Evolutionary conservation across 2,888 invertebrate genomes (phyloP).

Genomic region (Tetramorium bicarinatum): DNA sequence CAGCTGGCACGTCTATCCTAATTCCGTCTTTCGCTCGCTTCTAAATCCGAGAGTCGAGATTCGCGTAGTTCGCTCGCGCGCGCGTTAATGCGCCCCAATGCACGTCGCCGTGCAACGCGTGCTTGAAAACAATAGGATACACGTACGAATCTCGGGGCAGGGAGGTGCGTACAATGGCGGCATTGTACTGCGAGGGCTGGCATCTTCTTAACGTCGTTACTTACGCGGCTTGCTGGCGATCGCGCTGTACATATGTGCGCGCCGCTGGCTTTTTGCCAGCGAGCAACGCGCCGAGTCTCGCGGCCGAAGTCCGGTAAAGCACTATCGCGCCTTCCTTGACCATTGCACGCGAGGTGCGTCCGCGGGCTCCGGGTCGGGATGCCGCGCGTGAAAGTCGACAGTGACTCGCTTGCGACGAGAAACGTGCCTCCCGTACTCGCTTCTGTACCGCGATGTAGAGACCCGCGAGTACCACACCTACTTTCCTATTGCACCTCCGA

Average conservation of each 20-base stretch:
- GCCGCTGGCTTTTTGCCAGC: slow-evolving; percentile 42
- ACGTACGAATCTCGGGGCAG: background rate
- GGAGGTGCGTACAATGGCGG: slow-evolving; percentile 31
- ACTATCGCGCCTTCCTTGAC: slow-evolving; percentile 39
- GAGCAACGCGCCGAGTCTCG: slow-evolving; percentile 17
- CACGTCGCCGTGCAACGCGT: slow-evolving; percentile 31
- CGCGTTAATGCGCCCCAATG: slow-evolving; percentile 7
- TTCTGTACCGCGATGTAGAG: background rate
- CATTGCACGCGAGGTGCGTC: slow-evolving; percentile 14
- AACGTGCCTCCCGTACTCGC: slow-evolving; percentile 14
- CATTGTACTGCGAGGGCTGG: slow-evolving; percentile 50
- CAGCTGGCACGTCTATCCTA: background rate
- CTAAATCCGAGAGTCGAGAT: slow-evolving; percentile 31
- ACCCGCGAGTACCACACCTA: slow-evolving; percentile 7
- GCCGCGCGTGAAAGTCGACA: slow-evolving; percentile 54
- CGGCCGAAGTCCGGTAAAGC: slow-evolving; percentile 21
- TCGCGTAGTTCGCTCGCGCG: background rate
- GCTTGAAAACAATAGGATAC: slow-evolving; percentile 45
- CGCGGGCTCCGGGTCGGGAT: slow-evolving; percentile 40
- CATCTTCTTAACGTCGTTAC: slow-evolving; percentile 57
- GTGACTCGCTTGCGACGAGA: slow-evolving; percentile 30
- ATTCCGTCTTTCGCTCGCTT: slow-evolving; percentile 12
- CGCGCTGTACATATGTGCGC: slow-evolving; percentile 27
- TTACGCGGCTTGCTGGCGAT: slow-evolving; percentile 38
- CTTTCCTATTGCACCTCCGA: slow-evolving; percentile 22